These are phyloP conservation scores for Epirrhoe tristata DNA, from an alignment of 2,888 invertebrate species.

Conservation along the genomic window DNA sequence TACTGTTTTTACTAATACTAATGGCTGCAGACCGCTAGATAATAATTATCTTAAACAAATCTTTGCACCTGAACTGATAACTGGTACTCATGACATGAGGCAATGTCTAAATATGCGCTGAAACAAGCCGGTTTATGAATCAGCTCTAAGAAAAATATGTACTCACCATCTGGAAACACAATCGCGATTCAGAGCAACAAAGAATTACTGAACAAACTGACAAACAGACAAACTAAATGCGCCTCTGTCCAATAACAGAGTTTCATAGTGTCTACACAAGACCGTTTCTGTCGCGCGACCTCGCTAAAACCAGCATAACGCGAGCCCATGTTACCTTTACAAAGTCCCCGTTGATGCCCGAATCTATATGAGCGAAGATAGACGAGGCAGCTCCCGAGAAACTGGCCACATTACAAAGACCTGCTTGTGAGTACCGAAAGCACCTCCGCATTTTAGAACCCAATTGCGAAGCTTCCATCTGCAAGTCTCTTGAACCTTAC, in stretches of 20 bases:
- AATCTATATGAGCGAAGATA: conserved; percentile 48
- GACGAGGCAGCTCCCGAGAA: conserved; percentile 62
- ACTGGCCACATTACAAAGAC: conserved; percentile 77
- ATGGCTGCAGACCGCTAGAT: conserved; percentile 1
- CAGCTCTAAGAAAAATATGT: conserved; percentile 32
- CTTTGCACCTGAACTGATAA: conserved; percentile 19
- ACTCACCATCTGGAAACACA: conserved; percentile 70
- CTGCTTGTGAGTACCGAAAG: conserved; percentile 76
- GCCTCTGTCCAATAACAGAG: conserved; percentile 80
- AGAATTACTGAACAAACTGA: conserved; percentile 72
- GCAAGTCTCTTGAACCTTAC: conserved; percentile 60
- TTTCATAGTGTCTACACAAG: conserved; percentile 79
- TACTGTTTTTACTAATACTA: conserved; percentile 1
- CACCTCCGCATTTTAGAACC: conserved; percentile 79
- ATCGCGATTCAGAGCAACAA: conserved; percentile 80
- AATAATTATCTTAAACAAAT: conserved; percentile 20
- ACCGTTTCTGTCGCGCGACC: conserved; percentile 78
- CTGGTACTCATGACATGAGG: conserved; percentile 24
- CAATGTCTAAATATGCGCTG: conserved; percentile 28
- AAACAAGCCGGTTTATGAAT: conserved; percentile 28
- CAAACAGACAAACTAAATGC: conserved; percentile 72
- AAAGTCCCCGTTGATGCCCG: conserved; percentile 50
- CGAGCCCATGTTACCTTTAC: conserved; percentile 52
- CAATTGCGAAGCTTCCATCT: conserved; percentile 62
- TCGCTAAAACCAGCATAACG: conserved; percentile 65